Evolutionary conservation across 2,113 vertebrate species (phyloP), one percentile per base, ranked within the genome.

Genomic region (Stomatorhinus ivindoensis): DNA sequence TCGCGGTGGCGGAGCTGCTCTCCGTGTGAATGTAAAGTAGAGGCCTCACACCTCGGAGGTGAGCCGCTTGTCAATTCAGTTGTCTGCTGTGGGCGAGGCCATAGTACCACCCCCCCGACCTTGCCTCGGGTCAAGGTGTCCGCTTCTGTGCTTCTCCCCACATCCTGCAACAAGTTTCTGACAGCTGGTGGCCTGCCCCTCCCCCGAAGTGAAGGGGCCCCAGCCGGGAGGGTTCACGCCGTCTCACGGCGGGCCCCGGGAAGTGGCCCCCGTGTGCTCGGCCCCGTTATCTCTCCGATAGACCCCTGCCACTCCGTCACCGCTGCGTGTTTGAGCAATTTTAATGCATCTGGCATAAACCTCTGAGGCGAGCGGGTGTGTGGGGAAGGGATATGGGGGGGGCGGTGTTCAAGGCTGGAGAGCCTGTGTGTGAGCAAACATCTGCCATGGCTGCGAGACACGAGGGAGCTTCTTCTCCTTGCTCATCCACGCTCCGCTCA

Each of bases 391-490:
- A n/a, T n/a, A 2, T 2, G 88, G 87, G 69, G 55, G 90, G 87
- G 91, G 89, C 2, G 44, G 44, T 44, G 92, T 84, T 89, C 90
- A 90, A 31, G 89, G 91, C 91, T 91, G 94, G 21, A 0, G 93
- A 92, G 93, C 93, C 93, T 93, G 92, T 88, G 80, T 92, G 90
- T 92, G 91, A 94, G 94, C 91, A 91, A 95, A 94, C 94, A 94
- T 93, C 94, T 95, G 93, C 92, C 90, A 48, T 53, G 90, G 65
- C 90, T 89, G 87, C 42, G 90, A 92, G 91, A 92, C 89, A 88
- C 88, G 86, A 89, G 93, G 90, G 92, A 92, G 91, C 91, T 93
- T 93, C 93, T 93, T 90, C 88, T 91, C 91, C 92, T 92, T 92
- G 89, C 88, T 92, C 76, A 24, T 92, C 92, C 90, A 88, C 91